A percentile compares a stretch with the other conserved stretches of the same genome.
Evolutionary conservation across 1,140 invertebrate species (phyloP).

Genomic region (Solenopsis invicta): DNA sequence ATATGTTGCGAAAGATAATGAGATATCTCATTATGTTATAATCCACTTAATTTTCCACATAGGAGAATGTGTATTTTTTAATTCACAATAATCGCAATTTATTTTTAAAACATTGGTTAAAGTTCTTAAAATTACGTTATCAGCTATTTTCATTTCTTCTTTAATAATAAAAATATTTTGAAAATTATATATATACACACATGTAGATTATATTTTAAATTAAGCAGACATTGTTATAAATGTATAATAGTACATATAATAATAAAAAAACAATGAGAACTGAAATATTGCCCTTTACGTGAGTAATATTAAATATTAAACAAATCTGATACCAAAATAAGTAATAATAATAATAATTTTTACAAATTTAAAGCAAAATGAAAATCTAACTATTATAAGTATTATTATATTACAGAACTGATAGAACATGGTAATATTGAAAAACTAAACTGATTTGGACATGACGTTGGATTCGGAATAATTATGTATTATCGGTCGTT

Average conservation of each 20-base stretch:
- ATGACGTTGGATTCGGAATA: neutral
- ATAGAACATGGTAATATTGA: neutral
- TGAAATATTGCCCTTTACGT: neutral
- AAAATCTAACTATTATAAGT: neutral
- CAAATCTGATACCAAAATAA: neutral
- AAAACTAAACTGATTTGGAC: neutral
- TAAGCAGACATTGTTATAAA: neutral
- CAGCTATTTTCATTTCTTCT: neutral
- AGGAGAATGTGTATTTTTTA: neutral
- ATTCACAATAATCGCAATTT: neutral
- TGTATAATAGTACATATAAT: neutral
- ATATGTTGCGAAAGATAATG: neutral
- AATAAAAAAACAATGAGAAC: neutral
- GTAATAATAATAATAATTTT: neutral
- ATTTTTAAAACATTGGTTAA: neutral
- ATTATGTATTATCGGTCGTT: neutral
- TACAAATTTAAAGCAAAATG: neutral
- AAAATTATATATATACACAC: neutral
- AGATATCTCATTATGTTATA: neutral
- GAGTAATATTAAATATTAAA: slow-evolving; percentile 7
- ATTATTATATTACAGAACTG: neutral
- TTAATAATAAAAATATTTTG: slow-evolving; percentile 5
- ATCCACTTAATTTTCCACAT: neutral
- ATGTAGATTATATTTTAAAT: neutral
- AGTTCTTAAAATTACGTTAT: neutral